A percentile compares a stretch with the other conserved stretches of the same genome.
phyloP scores from a whole-genome alignment of 2,797 vertebrate genomes.

The Pteronotus mesoamericanus region DNA sequence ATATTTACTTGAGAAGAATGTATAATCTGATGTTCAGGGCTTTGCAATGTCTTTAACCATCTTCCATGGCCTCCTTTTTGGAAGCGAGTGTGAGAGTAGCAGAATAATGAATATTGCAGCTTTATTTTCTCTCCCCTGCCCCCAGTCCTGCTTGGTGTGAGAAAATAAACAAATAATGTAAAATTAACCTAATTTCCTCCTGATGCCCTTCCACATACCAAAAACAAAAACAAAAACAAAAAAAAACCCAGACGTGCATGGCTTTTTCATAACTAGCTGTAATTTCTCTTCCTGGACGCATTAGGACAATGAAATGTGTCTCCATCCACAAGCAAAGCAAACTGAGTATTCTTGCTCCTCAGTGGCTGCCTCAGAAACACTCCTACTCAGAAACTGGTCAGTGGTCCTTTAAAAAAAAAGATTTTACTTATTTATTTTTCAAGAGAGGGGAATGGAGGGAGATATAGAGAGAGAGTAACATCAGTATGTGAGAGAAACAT shows the following conservation, averaged over 20 bases:
- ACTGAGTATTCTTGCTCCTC: neutral
- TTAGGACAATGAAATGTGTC: neutral
- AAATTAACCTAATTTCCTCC: neutral
- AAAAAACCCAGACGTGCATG: neutral
- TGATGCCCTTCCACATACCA: neutral
- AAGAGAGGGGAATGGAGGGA: no score
- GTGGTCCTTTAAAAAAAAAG: neutral
- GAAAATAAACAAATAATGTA: neutral
- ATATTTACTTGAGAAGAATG: neutral
- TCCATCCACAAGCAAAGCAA: neutral
- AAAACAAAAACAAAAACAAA: no score
- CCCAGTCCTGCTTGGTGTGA: neutral
- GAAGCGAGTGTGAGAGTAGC: neutral
- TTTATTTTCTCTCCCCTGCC: neutral
- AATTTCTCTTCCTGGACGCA: neutral
- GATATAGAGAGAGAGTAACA: no score
- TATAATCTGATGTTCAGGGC: neutral
- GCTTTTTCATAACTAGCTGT: neutral
- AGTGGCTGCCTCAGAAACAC: neutral
- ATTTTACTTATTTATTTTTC: no score
- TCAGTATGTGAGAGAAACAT: no score
- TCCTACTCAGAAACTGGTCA: neutral
- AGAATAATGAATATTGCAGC: neutral
- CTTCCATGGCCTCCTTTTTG: neutral
- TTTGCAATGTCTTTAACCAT: neutral